A percentile compares a stretch with the other conserved stretches of the same genome.
These are phyloP conservation scores for Phocoena sinus DNA, from an alignment of 2,113 vertebrate genomes.

Conservation along the genomic window DNA sequence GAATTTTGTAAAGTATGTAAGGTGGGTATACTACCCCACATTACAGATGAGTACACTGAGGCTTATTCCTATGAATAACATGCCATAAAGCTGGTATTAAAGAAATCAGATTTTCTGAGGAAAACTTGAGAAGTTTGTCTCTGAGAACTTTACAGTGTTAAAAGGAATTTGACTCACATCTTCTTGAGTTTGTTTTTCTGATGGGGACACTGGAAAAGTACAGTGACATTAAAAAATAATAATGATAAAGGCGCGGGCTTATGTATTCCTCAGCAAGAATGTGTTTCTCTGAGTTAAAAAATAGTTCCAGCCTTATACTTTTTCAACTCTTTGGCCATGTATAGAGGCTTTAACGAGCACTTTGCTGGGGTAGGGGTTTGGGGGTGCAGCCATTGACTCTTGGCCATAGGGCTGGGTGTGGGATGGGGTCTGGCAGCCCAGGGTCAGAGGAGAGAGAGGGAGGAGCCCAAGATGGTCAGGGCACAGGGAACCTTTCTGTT, in stretches of 20 bases:
- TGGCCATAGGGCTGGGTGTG: background rate
- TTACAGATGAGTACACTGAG: background rate
- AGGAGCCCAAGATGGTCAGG: background rate
- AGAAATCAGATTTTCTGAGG: background rate
- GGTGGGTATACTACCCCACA: background rate
- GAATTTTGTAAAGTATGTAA: background rate
- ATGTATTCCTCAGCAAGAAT: constrained; percentile 17
- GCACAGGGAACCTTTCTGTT: background rate
- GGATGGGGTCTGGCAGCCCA: background rate
- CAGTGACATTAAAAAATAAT: background rate
- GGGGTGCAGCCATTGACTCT: background rate
- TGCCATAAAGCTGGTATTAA: background rate
- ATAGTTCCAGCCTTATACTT: background rate
- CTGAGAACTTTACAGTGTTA: background rate
- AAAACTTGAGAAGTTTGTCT: background rate
- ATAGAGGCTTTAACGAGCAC: background rate
- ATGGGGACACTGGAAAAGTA: background rate
- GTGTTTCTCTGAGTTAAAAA: background rate
- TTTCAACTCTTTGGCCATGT: background rate
- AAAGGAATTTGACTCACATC: background rate
- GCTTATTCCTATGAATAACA: background rate
- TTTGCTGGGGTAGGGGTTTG: too few species aligned
- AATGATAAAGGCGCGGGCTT: background rate
- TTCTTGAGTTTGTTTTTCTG: background rate
- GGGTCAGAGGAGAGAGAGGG: background rate